phyloP scores from a whole-genome alignment of 1,140 invertebrate genomes.

The Polypedilum pembai region DNA sequence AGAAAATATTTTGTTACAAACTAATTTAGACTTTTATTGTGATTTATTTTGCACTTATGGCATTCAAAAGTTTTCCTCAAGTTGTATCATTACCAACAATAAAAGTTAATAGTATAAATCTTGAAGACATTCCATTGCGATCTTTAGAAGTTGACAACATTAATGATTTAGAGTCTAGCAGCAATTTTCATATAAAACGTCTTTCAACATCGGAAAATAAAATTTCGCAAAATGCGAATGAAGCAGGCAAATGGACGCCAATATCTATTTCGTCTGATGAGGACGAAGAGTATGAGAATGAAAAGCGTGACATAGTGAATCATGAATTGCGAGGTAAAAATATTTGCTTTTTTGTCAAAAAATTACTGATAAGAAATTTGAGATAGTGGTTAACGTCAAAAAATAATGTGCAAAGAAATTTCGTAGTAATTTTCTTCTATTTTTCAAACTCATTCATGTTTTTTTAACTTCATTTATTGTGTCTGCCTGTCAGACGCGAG shows the following conservation, averaged over 20 bases:
- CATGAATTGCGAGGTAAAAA: background rate
- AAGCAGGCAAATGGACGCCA: slow-evolving; percentile 8
- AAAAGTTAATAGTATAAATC: background rate
- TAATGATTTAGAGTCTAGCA: background rate
- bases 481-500: too few species aligned
- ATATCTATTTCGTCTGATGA: background rate
- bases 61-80: background rate
- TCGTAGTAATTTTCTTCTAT: too few species aligned
- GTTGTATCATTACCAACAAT: background rate
- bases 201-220: background rate
- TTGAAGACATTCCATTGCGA: background rate
- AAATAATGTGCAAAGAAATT: too few species aligned
- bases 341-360: background rate
- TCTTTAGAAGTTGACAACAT: background rate
- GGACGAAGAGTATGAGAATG: background rate
- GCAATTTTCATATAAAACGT: background rate
- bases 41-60: background rate
- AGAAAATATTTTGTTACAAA: background rate
- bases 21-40: too few species aligned
- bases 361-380: background rate
- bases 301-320: background rate
- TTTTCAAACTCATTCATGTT: too few species aligned
- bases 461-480: too few species aligned
- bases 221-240: background rate
- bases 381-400: too few species aligned